phyloP scores from a whole-genome alignment of 64 coral and sea anemone species.

The Acropora tenuis region DNA sequence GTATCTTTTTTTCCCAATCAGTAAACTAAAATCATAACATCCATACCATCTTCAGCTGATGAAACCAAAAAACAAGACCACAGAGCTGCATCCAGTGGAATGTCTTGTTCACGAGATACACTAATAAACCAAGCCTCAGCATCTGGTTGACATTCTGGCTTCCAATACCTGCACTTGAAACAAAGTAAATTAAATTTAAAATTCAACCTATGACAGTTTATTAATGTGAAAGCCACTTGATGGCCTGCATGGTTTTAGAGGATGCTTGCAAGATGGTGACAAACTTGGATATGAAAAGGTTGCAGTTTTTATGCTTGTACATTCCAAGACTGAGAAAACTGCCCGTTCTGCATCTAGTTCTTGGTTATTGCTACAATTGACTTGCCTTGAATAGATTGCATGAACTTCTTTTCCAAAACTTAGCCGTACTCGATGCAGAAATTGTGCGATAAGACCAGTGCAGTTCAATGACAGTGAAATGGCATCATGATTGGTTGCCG shows the following conservation, averaged over 20 bases:
- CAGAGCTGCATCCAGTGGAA: constrained; percentile 33
- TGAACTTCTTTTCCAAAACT: constrained; percentile 42
- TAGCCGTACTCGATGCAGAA: neutral
- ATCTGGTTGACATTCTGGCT: neutral
- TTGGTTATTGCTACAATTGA: neutral
- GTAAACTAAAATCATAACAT: neutral
- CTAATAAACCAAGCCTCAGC: constrained; percentile 52
- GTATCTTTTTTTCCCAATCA: too few species aligned
- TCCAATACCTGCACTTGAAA: constrained; percentile 34
- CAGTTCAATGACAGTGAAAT: constrained; percentile 37
- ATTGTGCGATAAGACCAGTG: constrained; percentile 5
- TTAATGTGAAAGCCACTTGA: neutral
- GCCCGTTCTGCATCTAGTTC: neutral
- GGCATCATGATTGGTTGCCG: constrained; percentile 38
- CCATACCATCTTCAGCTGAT: constrained; percentile 44
- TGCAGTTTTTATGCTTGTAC: too few species aligned
- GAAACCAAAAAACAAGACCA: constrained; percentile 55
- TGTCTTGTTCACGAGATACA: constrained; percentile 40
- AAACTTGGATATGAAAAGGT: too few species aligned
- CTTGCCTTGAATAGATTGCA: constrained; percentile 67
- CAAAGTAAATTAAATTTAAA: neutral
- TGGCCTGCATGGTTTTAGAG: too few species aligned
- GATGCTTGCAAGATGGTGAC: too few species aligned
- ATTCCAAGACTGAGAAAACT: neutral
- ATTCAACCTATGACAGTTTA: neutral